Conservation (phyloP, 1,140 invertebrate species). For the Drosophila erecta region DNA sequence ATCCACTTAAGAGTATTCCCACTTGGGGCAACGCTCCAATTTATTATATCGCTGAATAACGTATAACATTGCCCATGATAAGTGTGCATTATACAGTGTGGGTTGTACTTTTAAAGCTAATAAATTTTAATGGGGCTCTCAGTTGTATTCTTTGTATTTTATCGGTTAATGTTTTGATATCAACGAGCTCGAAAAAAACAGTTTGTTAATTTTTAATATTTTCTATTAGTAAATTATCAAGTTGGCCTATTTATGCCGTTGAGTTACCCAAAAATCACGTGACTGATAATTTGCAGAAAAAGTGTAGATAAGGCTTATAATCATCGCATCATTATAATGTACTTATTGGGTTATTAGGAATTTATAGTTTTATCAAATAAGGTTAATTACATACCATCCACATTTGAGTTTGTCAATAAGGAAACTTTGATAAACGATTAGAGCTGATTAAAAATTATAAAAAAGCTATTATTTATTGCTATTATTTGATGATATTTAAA, state of each 20-base stretch:
- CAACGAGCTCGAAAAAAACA: no score
- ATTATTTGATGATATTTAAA: not conserved
- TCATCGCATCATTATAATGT: not conserved
- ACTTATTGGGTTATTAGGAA: slow-evolving; percentile 1
- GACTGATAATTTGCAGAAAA: not conserved
- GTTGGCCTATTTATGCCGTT: not conserved
- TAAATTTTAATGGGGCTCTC: not conserved
- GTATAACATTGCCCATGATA: not conserved
- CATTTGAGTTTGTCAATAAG: not conserved
- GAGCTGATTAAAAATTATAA: slow-evolving; percentile 1
- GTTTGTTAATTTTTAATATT: no score
- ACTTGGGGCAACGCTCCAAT: slow-evolving; percentile 6
- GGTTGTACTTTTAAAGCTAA: not conserved
- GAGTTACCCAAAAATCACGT: not conserved
- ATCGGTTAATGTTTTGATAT: no score
- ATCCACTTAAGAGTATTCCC: slow-evolving; percentile 18
- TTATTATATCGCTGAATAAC: slow-evolving; percentile 1
- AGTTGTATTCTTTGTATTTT: no score
- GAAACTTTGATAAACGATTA: slow-evolving; percentile 2
- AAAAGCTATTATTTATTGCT: not conserved
- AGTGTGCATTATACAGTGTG: not conserved
- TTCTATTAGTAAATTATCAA: not conserved
- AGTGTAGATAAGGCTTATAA: not conserved
- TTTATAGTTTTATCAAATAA: slow-evolving; percentile 2
- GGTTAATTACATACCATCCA: not conserved